A percentile compares a stretch with the other conserved stretches of the same genome.
Evolutionary conservation across 1,140 invertebrate species (phyloP).

Genomic region (Ceratina calcarata): DNA sequence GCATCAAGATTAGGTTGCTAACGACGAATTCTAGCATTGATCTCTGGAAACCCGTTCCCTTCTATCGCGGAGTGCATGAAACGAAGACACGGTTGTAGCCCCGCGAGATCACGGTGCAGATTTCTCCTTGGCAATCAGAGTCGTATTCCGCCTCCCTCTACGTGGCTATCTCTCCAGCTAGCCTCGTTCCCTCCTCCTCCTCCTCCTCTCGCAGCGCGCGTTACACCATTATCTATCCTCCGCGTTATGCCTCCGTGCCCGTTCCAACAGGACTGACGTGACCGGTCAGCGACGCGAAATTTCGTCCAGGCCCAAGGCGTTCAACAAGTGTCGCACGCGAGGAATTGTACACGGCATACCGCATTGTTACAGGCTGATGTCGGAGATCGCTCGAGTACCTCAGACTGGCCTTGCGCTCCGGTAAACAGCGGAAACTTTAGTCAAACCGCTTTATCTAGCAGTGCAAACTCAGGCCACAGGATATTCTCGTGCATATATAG

Average conservation of each 20-base stretch:
- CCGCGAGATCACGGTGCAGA: constrained; percentile 60
- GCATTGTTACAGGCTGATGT: constrained; percentile 8
- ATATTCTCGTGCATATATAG: too few species aligned
- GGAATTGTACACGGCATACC: not conserved
- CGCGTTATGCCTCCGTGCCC: constrained; percentile 50
- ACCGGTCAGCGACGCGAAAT: constrained; percentile 53
- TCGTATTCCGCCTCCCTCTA: constrained; percentile 64
- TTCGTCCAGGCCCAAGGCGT: constrained; percentile 16
- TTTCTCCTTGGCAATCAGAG: constrained; percentile 67
- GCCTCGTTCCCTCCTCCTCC: constrained; percentile 61
- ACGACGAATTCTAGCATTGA: too few species aligned
- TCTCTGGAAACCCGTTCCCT: not conserved
- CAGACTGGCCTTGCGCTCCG: not conserved
- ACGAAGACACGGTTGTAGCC: constrained; percentile 48
- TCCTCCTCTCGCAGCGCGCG: constrained; percentile 45
- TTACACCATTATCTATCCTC: constrained; percentile 58
- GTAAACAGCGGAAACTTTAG: not conserved
- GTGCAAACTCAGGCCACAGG: not conserved
- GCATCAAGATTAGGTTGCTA: too few species aligned
- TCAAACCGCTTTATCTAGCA: not conserved
- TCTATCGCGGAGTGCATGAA: constrained; percentile 9
- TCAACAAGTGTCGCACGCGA: constrained; percentile 43
- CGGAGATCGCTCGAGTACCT: not conserved
- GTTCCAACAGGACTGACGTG: constrained; percentile 34
- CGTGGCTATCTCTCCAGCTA: constrained; percentile 58